These are phyloP conservation scores for Porites australiensis DNA, from an alignment of 64 coral and sea anemone genomes.

Conservation along the genomic window DNA sequence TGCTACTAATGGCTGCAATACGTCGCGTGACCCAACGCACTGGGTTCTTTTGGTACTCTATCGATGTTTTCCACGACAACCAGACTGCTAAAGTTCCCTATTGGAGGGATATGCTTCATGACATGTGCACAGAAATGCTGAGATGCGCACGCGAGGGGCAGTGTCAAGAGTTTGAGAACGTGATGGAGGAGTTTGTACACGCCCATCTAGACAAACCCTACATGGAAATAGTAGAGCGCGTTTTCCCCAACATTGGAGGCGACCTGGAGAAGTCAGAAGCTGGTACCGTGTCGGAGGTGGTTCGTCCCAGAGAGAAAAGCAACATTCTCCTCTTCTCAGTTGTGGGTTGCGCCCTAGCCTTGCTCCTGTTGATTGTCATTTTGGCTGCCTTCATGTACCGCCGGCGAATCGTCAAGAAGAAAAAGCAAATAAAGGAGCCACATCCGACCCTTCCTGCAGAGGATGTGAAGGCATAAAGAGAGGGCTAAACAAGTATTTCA, in stretches of 20 bases:
- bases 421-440: background rate
- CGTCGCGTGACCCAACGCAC: constrained; percentile 25
- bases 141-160: constrained; percentile 7
- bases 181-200: background rate
- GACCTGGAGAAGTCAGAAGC: background rate
- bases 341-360: background rate
- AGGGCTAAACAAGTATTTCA: no score
- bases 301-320: background rate
- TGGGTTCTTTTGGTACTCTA: background rate
- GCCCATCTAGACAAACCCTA: constrained; percentile 20
- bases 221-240: background rate
- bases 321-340: constrained; percentile 6
- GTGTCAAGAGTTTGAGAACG: constrained; percentile 26
- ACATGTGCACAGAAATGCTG: constrained; percentile 20
- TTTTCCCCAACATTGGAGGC: constrained; percentile 37
- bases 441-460: no score
- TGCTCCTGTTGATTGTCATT: background rate
- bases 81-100: background rate
- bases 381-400: background rate
- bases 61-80: background rate
- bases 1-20: constrained; percentile 25
- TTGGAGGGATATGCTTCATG: constrained; percentile 31
- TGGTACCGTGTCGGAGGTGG: constrained; percentile 5
- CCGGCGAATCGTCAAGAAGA: no score
- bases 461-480: no score